Conservation (phyloP, 2,888 invertebrate species). For the Tetragnatha montana region DNA sequence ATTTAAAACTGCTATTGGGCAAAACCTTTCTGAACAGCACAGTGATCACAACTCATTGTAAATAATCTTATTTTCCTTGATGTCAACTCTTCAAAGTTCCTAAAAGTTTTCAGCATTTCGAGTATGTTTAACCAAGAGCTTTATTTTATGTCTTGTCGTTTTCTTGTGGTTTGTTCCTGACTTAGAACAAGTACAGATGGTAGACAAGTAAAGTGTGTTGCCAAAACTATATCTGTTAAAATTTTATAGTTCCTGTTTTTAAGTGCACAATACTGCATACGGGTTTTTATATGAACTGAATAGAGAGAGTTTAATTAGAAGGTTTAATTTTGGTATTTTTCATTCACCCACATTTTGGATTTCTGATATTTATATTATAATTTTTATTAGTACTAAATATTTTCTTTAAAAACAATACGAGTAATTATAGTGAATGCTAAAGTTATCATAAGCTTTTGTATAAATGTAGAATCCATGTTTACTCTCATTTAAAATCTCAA, state of each 20-base stretch:
- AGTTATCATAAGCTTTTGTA: no score
- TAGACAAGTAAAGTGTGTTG: background rate
- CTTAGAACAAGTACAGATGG: background rate
- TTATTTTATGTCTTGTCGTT: background rate
- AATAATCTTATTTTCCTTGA: background rate
- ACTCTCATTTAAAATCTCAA: no score
- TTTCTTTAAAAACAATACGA: no score
- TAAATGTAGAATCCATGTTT: no score
- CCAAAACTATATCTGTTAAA: background rate
- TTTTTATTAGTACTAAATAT: no score
- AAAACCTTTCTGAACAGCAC: background rate
- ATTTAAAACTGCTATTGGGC: background rate
- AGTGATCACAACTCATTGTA: background rate
- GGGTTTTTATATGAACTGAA: constrained; percentile 19
- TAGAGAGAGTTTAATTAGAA: background rate
- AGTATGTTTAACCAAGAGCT: background rate
- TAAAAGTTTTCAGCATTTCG: background rate
- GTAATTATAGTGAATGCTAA: no score
- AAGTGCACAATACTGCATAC: constrained; percentile 28
- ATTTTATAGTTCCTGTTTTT: constrained; percentile 42
- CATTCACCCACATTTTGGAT: no score
- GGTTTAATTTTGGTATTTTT: background rate
- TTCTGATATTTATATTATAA: no score
- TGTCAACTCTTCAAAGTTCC: constrained; percentile 29
- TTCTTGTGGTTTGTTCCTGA: background rate